Percentiles rank a stretch among this genome's conserved stretches.
phyloP scores from a whole-genome alignment of 2,797 vertebrate genomes.

The Brotula barbata region DNA sequence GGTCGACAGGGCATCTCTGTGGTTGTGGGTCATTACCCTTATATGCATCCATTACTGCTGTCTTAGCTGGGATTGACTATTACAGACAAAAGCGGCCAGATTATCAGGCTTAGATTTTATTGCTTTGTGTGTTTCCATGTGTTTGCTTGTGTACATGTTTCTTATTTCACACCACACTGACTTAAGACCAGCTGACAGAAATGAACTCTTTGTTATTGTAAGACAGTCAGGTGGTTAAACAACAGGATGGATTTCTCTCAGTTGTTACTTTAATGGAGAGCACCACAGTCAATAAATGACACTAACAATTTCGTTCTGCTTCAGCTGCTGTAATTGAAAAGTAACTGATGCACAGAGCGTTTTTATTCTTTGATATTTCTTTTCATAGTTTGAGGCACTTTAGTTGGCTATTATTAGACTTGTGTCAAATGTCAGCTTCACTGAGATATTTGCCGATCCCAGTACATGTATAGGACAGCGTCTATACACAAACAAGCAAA shows the following conservation, averaged over 20 bases:
- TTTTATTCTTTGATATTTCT: constrained; percentile 74
- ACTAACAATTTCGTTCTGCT: constrained; percentile 90
- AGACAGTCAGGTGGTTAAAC: constrained; percentile 87
- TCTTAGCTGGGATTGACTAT: constrained; percentile 62
- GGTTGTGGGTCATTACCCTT: constrained; percentile 80
- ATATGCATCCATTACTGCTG: constrained; percentile 77
- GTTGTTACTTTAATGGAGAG: constrained; percentile 87
- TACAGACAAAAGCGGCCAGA: constrained; percentile 55
- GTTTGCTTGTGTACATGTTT: constrained; percentile 55
- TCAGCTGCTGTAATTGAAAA: constrained; percentile 90
- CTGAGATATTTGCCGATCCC: constrained; percentile 51
- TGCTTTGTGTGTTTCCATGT: constrained; percentile 50
- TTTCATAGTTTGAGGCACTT: constrained; percentile 73
- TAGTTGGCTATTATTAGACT: constrained; percentile 64
- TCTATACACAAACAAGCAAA: constrained; percentile 54
- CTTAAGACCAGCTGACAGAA: constrained; percentile 77
- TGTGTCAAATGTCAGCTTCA: constrained; percentile 64
- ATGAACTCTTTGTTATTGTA: constrained; percentile 86
- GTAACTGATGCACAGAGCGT: constrained; percentile 84
- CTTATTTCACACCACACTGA: constrained; percentile 69
- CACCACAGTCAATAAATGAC: constrained; percentile 90
- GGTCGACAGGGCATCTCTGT: constrained; percentile 60
- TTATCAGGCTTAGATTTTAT: constrained; percentile 60
- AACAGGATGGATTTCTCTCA: constrained; percentile 86
- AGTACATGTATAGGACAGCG: constrained; percentile 49